Evolutionary conservation across 2,797 vertebrate species (phyloP).

Genomic region (Potorous gilbertii): DNA sequence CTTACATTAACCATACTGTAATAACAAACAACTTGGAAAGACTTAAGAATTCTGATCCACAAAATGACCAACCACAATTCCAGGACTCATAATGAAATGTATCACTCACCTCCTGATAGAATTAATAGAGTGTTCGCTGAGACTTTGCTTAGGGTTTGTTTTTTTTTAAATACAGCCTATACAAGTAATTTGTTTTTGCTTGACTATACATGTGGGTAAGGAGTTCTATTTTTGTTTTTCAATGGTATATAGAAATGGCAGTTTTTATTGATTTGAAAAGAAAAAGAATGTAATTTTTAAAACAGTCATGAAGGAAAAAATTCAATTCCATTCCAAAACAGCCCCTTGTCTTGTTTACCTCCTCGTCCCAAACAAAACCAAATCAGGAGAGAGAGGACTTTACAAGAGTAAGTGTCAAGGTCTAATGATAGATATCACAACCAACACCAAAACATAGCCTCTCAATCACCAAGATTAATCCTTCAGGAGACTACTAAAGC

Average conservation of each 20-base stretch:
- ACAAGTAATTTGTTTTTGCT: background rate
- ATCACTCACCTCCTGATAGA: background rate
- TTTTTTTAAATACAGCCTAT: background rate
- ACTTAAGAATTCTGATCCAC: background rate
- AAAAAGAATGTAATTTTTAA: background rate
- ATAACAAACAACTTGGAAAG: background rate
- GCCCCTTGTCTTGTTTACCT: background rate
- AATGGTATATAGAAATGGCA: background rate
- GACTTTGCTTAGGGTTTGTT: background rate
- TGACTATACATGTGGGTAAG: background rate
- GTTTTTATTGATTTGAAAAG: background rate
- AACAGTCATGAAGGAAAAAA: background rate
- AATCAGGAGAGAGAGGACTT: background rate
- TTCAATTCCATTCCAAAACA: background rate
- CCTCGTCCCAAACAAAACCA: background rate
- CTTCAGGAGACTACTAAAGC: background rate
- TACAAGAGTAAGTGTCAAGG: background rate
- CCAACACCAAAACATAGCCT: background rate
- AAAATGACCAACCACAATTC: background rate
- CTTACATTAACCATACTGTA: background rate
- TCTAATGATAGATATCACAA: background rate
- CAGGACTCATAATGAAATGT: background rate
- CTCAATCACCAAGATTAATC: background rate
- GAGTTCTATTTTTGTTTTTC: background rate
- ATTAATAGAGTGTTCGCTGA: background rate